Evolutionary conservation across 2,113 vertebrate species (phyloP).

Genomic region (Perca fluviatilis): DNA sequence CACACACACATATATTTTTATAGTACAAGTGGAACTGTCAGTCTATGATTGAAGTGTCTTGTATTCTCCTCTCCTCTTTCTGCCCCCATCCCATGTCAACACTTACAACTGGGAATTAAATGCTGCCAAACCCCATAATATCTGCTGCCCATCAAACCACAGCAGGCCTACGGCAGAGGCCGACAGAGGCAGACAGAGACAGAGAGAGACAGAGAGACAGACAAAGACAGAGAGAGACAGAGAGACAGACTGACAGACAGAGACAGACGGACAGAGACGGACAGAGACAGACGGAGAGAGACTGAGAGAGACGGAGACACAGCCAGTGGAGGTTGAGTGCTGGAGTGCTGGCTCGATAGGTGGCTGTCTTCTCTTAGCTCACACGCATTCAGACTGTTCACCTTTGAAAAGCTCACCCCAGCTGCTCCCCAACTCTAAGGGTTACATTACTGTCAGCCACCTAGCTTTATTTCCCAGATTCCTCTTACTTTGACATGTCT

Average conservation of each 20-base stretch:
- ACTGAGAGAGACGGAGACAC: neutral
- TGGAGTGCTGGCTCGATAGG: neutral
- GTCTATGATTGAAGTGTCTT: conserved; percentile 36
- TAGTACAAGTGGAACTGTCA: conserved; percentile 9
- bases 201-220: neutral
- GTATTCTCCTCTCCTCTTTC: conserved; percentile 29
- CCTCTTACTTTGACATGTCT: neutral
- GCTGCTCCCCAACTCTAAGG: neutral
- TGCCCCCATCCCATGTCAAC: conserved; percentile 44
- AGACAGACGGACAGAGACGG: neutral
- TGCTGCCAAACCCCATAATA: conserved; percentile 38
- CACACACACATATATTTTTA: neutral
- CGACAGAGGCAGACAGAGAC: neutral
- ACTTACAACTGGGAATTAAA: conserved; percentile 55
- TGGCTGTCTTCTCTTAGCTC: neutral
- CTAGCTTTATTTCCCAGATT: neutral
- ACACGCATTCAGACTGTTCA: neutral
- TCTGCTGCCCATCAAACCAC: conserved; percentile 46
- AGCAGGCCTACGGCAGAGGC: neutral
- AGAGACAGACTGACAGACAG: too few relatives aligned
- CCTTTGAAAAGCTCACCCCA: neutral
- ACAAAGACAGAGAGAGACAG: neutral
- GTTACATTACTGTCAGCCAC: neutral
- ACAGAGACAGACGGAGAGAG: too few relatives aligned
- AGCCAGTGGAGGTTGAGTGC: neutral